Conservation (phyloP, 2,797 vertebrate species). For the Falco novaeseelandiae region DNA sequence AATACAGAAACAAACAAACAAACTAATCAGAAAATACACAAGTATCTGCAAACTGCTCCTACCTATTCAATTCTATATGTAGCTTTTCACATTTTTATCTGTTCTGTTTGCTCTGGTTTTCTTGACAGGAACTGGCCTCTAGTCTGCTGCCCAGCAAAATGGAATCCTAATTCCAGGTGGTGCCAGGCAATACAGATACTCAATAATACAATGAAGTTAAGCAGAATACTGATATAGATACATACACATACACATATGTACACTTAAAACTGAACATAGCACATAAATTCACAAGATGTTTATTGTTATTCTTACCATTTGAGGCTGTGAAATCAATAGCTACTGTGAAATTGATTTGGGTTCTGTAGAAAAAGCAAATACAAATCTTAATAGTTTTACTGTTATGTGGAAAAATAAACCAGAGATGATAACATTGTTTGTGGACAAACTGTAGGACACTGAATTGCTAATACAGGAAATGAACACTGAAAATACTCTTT, state of each 20-base stretch:
- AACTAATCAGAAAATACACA: background rate
- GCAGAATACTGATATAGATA: background rate
- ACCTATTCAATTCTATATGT: background rate
- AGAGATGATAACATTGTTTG: background rate
- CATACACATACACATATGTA: background rate
- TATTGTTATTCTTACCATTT: constrained; percentile 87
- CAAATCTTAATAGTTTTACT: background rate
- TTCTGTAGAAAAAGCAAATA: constrained; percentile 84
- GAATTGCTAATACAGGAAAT: background rate
- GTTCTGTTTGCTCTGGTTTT: background rate
- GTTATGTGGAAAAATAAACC: background rate
- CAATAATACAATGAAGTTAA: background rate
- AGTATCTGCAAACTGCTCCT: background rate
- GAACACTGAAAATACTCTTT: background rate
- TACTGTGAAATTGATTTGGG: constrained; percentile 99
- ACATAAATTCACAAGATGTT: background rate
- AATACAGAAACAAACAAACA: background rate
- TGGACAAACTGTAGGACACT: background rate
- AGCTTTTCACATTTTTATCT: background rate
- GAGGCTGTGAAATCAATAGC: constrained; percentile 99
- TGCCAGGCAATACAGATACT: background rate
- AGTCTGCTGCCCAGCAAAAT: background rate
- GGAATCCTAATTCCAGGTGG: background rate
- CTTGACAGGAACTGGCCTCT: background rate
- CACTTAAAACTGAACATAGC: background rate